Evolutionary conservation across 2,888 invertebrate genomes (phyloP).

Genomic region (Erebia aethiops): DNA sequence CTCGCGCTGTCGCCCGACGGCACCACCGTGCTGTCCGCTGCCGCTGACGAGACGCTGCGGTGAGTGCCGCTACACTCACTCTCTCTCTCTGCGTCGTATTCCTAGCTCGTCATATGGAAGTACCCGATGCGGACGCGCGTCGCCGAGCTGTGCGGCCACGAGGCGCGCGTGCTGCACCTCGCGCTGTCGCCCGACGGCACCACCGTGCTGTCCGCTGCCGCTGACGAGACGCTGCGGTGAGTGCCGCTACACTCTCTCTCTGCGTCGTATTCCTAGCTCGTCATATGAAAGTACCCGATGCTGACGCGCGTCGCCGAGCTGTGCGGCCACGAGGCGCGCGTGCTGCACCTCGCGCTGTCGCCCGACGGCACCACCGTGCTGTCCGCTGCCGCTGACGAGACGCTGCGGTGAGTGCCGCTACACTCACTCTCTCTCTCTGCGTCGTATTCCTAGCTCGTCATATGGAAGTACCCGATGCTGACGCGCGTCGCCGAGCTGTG

Average conservation of each 20-base stretch:
- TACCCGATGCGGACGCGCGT: constrained; percentile 78
- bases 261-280: too few species aligned
- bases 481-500: constrained; percentile 92
- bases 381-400: too few species aligned
- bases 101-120: too few species aligned
- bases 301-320: too few species aligned
- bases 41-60: constrained; percentile 97
- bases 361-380: too few species aligned
- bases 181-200: constrained; percentile 97
- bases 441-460: too few species aligned
- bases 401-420: too few species aligned
- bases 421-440: too few species aligned
- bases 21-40: constrained; percentile 95
- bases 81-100: too few species aligned
- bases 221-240: constrained; percentile 95
- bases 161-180: constrained; percentile 93
- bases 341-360: too few species aligned
- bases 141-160: constrained; percentile 92
- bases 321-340: too few species aligned
- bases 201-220: constrained; percentile 96
- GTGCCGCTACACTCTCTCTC: not conserved
- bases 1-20: constrained; percentile 97
- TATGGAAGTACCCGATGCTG: constrained; percentile 99
- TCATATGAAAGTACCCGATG: too few species aligned
- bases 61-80: constrained; percentile 37